These are phyloP conservation scores for Drymonia ruficornis DNA, from an alignment of 2,888 invertebrate species.

Conservation along the genomic window DNA sequence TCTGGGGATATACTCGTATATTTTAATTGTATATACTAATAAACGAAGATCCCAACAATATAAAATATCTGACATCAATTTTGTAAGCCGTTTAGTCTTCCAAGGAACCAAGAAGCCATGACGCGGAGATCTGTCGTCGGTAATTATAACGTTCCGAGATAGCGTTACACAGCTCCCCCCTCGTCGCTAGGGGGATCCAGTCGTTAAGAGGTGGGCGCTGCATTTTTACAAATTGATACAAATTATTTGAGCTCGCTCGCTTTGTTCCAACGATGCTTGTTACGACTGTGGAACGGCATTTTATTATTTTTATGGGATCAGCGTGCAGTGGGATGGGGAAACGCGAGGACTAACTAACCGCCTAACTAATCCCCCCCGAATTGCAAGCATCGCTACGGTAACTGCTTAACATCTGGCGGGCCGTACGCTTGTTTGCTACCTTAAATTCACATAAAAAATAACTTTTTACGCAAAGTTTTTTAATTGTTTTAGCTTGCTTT, in stretches of 20 bases:
- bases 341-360: conserved; percentile 9
- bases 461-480: too few relatives aligned
- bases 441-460: too few relatives aligned
- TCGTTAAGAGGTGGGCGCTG: conserved; percentile 65
- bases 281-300: conserved; percentile 81
- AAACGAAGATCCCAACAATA: not conserved
- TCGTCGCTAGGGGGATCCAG: conserved; percentile 45
- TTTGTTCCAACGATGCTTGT: conserved; percentile 84
- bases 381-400: too few relatives aligned
- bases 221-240: conserved; percentile 85
- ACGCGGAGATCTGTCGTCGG: conserved; percentile 55
- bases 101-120: conserved; percentile 37
- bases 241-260: conserved; percentile 84
- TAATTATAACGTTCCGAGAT: conserved; percentile 72
- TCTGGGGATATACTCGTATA: too few relatives aligned
- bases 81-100: conserved; percentile 15
- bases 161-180: conserved; percentile 41
- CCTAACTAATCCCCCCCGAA: too few relatives aligned
- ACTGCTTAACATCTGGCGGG: too few relatives aligned
- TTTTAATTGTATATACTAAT: too few relatives aligned
- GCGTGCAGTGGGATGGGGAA: conserved; percentile 42
- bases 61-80: not conserved
- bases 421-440: too few relatives aligned
- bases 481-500: too few relatives aligned
- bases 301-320: conserved; percentile 72